A percentile compares a stretch with the other conserved stretches of the same genome.
Evolutionary conservation across 2,888 invertebrate species (phyloP).

Genomic region (Bembecia ichneumoniformis): DNA sequence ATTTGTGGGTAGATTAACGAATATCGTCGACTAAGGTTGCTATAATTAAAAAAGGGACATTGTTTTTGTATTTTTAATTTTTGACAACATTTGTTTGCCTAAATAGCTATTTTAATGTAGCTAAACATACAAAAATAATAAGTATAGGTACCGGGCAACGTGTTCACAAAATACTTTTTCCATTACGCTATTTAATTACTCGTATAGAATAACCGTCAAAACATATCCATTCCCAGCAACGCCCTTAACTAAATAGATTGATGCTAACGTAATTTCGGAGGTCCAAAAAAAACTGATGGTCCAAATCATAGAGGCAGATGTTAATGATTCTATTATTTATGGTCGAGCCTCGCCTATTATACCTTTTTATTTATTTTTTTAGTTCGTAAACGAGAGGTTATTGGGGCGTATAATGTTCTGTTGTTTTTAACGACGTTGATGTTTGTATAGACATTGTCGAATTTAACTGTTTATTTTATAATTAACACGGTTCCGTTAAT

Average conservation of each 20-base stretch:
- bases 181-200: too few relatives aligned
- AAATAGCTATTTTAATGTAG: too few relatives aligned
- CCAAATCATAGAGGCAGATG: conserved; percentile 64
- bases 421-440: conserved; percentile 22
- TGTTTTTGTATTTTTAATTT: too few relatives aligned
- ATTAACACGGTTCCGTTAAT: too few relatives aligned
- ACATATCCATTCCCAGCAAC: conserved; percentile 47
- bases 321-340: conserved; percentile 72
- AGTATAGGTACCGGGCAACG: too few relatives aligned
- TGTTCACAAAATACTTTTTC: too few relatives aligned
- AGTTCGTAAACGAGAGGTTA: conserved; percentile 24
- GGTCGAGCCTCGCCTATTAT: conserved; percentile 45
- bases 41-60: too few relatives aligned
- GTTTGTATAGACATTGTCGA: background rate
- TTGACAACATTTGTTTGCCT: too few relatives aligned
- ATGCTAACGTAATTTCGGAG: conserved; percentile 29
- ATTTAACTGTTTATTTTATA: too few relatives aligned
- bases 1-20: too few relatives aligned
- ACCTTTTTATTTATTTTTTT: conserved; percentile 25
- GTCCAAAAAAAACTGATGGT: conserved; percentile 52
- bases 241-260: conserved; percentile 29
- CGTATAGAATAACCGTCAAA: conserved; percentile 47
- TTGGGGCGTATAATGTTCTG: conserved; percentile 32
- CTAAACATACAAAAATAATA: too few relatives aligned
- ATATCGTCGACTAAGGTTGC: too few relatives aligned